Conservation (phyloP, 2,113 vertebrate species). For the Hyla sarda region DNA sequence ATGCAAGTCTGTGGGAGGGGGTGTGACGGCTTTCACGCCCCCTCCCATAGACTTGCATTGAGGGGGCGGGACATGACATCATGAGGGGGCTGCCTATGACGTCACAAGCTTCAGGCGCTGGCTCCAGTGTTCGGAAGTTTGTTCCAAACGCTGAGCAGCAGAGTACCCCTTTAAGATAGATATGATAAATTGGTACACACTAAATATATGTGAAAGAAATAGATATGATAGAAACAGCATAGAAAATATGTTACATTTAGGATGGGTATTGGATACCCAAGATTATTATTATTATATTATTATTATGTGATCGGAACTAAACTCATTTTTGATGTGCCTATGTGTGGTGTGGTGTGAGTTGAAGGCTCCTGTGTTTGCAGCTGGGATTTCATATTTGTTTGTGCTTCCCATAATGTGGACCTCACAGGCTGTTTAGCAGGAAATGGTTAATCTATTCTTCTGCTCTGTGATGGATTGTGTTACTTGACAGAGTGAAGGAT, state of each 20-base stretch:
- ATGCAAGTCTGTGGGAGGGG: too few species aligned
- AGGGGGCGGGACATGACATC: too few species aligned
- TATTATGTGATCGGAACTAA: not conserved
- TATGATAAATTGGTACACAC: too few species aligned
- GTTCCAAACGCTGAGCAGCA: too few species aligned
- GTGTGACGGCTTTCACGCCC: too few species aligned
- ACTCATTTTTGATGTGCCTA: not conserved
- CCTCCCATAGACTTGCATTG: too few species aligned
- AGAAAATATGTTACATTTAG: not conserved
- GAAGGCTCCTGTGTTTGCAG: not conserved
- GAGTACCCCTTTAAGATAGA: too few species aligned
- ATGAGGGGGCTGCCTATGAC: too few species aligned
- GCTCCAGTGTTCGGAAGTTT: too few species aligned
- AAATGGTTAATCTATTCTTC: slow-evolving; percentile 20
- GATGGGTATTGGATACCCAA: not conserved
- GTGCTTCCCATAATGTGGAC: not conserved
- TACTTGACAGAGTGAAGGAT: slow-evolving; percentile 33
- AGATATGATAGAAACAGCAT: too few species aligned
- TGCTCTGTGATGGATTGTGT: slow-evolving; percentile 16
- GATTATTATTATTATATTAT: not conserved
- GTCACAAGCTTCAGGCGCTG: too few species aligned
- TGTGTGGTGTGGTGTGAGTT: not conserved
- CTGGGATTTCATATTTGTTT: not conserved
- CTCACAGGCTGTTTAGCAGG: not conserved
- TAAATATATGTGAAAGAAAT: too few species aligned